Conservation (phyloP, 2,888 invertebrate genomes). For the Gortyna flavago region DNA sequence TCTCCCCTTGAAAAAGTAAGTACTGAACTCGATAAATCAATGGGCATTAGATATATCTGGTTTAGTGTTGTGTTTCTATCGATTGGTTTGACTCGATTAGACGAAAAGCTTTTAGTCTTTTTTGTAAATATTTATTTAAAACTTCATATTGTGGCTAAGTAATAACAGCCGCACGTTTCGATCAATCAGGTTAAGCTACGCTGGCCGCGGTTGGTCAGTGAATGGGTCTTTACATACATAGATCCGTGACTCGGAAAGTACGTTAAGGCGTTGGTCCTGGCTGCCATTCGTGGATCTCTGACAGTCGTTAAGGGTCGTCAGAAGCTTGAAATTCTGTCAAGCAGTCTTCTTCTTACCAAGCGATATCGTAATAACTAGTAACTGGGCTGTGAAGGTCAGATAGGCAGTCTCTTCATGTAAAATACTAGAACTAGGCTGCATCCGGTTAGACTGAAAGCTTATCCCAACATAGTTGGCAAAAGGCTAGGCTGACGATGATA, state of each 20-base stretch:
- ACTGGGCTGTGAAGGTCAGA: background rate
- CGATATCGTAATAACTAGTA: background rate
- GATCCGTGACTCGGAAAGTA: no score
- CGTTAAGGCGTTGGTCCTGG: no score
- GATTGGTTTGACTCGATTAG: conserved; percentile 25
- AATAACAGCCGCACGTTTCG: background rate
- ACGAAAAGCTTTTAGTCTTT: background rate
- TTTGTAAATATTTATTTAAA: background rate
- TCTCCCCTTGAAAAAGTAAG: conserved; percentile 79
- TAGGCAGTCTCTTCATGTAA: background rate
- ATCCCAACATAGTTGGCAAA: background rate
- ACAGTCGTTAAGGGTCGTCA: background rate
- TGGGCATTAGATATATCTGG: conserved; percentile 80
- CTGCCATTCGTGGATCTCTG: no score
- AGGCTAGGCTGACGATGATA: background rate
- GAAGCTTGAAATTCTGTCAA: no score
- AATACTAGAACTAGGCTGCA: background rate
- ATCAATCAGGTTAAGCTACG: background rate
- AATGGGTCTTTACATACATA: background rate
- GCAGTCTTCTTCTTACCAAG: background rate
- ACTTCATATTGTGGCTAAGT: background rate
- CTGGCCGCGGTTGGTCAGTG: background rate
- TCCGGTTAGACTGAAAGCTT: background rate
- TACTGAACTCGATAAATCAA: conserved; percentile 86
- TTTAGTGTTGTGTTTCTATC: conserved; percentile 47